phyloP scores from a whole-genome alignment of 2,113 vertebrate species.

The Plestiodon gilberti region DNA sequence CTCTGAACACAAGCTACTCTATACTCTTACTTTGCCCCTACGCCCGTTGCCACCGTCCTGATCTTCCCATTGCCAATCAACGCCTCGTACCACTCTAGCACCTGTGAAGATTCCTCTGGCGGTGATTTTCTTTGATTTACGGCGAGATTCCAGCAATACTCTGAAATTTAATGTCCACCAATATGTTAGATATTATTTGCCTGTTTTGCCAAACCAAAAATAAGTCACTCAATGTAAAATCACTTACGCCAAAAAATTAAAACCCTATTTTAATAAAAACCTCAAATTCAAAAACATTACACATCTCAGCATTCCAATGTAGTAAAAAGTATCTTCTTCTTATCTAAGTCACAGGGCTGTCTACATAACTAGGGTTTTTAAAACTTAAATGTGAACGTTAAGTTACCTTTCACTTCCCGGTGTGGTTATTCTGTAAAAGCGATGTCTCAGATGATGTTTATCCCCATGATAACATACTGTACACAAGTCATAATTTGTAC shows the following conservation, averaged over 20 bases:
- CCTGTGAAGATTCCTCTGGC: conserved; percentile 97
- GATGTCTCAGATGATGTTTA: conserved; percentile 97
- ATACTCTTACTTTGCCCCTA: conserved; percentile 89
- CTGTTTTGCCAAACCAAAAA: neutral
- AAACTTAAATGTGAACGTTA: conserved; percentile 17
- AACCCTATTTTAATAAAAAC: neutral
- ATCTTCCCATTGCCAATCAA: conserved; percentile 99
- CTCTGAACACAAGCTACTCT: neutral
- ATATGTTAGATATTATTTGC: conserved; percentile 45
- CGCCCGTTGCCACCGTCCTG: conserved; percentile 98
- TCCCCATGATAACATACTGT: conserved; percentile 99
- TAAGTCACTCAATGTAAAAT: neutral
- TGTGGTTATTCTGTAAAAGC: conserved; percentile 98
- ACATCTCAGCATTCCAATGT: conserved; percentile 1
- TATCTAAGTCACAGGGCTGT: neutral
- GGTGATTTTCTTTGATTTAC: conserved; percentile 99
- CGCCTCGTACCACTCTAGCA: conserved; percentile 95
- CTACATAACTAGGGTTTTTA: neutral
- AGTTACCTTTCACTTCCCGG: conserved; percentile 95
- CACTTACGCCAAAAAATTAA: neutral
- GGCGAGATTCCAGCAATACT: conserved; percentile 96
- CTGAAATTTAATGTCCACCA: conserved; percentile 75
- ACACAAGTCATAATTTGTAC: conserved; percentile 98
- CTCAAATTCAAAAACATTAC: neutral
- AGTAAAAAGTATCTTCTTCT: neutral